These are phyloP conservation scores for Dinothrombium tinctorium DNA, from an alignment of 1,140 invertebrate genomes.

Conservation along the genomic window DNA sequence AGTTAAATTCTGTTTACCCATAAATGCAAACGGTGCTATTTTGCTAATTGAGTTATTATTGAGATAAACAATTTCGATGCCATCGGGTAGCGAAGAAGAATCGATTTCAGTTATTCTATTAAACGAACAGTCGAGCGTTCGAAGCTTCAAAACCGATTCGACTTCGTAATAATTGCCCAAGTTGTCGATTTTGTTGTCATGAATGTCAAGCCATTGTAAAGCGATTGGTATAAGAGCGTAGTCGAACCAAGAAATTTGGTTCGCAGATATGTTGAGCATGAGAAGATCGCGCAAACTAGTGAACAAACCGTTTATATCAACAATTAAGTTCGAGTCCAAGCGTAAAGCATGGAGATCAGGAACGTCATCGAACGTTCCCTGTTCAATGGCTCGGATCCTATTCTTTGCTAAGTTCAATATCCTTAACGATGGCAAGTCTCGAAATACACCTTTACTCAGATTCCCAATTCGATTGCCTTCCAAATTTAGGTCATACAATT, in stretches of 20 bases:
- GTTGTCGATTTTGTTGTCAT: conserved; percentile 60
- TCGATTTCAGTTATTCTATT: conserved; percentile 53
- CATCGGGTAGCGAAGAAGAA: conserved; percentile 40
- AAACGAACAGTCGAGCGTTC: conserved; percentile 43
- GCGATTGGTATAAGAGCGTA: conserved; percentile 55
- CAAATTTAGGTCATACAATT: conserved; percentile 54
- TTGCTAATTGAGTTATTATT: conserved; percentile 54
- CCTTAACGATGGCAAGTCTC: conserved; percentile 50
- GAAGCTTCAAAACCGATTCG: conserved; percentile 39
- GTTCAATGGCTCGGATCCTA: conserved; percentile 49
- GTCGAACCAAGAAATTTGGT: conserved; percentile 68
- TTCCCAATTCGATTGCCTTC: conserved; percentile 71
- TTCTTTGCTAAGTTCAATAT: conserved; percentile 73
- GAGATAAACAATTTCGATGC: conserved; percentile 48
- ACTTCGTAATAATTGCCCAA: conserved; percentile 56
- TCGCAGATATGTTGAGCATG: conserved; percentile 78
- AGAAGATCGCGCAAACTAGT: conserved; percentile 50
- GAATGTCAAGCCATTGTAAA: conserved; percentile 70
- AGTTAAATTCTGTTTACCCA: conserved; percentile 54
- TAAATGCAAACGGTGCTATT: conserved; percentile 54
- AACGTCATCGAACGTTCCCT: conserved; percentile 53
- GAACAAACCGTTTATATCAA: conserved; percentile 60
- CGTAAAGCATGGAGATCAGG: conserved; percentile 57
- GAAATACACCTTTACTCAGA: conserved; percentile 47
- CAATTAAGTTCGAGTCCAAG: conserved; percentile 56